phyloP scores from a whole-genome alignment of 2,888 invertebrate species.

The Limnephilus rhombicus region DNA sequence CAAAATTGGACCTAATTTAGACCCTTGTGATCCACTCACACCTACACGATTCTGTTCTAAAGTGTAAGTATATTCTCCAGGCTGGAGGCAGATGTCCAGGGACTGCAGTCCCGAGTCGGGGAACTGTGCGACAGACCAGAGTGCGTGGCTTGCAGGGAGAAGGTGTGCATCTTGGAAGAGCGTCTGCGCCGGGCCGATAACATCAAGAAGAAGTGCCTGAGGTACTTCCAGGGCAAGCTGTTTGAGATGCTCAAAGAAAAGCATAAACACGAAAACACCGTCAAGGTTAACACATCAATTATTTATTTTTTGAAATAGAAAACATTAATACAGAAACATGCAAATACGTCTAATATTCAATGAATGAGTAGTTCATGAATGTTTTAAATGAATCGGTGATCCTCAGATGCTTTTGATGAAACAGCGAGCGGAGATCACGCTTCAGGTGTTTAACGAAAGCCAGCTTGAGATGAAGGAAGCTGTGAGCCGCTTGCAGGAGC shows the following conservation, averaged over 20 bases:
- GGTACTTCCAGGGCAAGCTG: slow-evolving; percentile 31
- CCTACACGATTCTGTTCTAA: no score
- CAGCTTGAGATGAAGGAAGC: slow-evolving; percentile 45
- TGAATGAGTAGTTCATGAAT: background rate
- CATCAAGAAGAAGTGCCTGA: slow-evolving; percentile 36
- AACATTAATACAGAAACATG: background rate
- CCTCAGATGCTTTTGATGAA: slow-evolving; percentile 47
- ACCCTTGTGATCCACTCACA: no score
- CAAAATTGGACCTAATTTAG: no score
- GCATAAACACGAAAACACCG: slow-evolving; percentile 29
- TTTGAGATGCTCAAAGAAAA: slow-evolving; percentile 44
- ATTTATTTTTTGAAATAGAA: background rate
- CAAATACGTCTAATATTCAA: background rate
- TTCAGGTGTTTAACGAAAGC: slow-evolving; percentile 48
- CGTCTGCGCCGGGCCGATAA: slow-evolving; percentile 9
- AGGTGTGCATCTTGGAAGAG: background rate
- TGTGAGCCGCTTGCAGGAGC: slow-evolving; percentile 30
- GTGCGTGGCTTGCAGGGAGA: slow-evolving; percentile 21
- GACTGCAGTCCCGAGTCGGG: background rate
- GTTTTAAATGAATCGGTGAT: background rate
- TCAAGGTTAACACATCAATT: background rate
- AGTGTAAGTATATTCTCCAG: background rate
- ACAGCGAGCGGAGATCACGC: slow-evolving; percentile 46
- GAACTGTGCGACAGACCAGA: slow-evolving; percentile 9
- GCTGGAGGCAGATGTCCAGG: slow-evolving; percentile 16